These are phyloP conservation scores for Remorina albescens DNA, from an alignment of 2,797 vertebrate genomes.

Conservation along the genomic window DNA sequence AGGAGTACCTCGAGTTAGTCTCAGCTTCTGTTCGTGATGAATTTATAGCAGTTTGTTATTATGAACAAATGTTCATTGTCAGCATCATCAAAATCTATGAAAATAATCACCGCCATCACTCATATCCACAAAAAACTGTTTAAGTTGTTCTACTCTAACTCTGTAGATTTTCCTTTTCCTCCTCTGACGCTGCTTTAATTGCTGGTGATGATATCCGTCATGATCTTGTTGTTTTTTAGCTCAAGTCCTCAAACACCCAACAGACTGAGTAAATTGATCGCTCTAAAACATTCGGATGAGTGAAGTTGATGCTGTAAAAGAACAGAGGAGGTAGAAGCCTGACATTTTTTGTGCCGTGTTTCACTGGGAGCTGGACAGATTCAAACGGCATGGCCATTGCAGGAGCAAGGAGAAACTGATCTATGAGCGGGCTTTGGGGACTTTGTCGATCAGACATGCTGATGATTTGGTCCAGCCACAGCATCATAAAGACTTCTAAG, in stretches of 20 bases:
- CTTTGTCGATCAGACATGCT: constrained; percentile 1
- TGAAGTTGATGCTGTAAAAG: not conserved
- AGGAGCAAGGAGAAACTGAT: not conserved
- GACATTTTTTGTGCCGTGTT: not conserved
- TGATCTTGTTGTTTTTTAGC: not conserved
- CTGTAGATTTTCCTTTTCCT: not conserved
- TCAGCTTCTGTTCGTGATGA: not conserved
- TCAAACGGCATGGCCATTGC: not conserved
- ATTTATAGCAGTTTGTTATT: not conserved
- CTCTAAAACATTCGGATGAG: not conserved
- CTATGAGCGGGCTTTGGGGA: not conserved
- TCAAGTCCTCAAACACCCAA: constrained; percentile 11
- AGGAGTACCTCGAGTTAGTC: not conserved
- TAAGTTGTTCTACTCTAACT: not conserved
- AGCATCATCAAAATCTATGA: not conserved
- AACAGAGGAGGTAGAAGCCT: not conserved
- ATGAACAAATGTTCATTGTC: not conserved
- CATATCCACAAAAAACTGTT: not conserved
- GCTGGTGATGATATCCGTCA: not conserved
- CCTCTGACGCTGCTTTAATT: not conserved
- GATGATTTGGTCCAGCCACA: not conserved
- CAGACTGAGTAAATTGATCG: not conserved
- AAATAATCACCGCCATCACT: not conserved
- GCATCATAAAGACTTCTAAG: not conserved
- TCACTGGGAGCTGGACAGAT: not conserved